A percentile compares a stretch with the other conserved stretches of the same genome.
phyloP scores from a whole-genome alignment of 1,140 invertebrate species.

The Pseudomyrmex gracilis region DNA sequence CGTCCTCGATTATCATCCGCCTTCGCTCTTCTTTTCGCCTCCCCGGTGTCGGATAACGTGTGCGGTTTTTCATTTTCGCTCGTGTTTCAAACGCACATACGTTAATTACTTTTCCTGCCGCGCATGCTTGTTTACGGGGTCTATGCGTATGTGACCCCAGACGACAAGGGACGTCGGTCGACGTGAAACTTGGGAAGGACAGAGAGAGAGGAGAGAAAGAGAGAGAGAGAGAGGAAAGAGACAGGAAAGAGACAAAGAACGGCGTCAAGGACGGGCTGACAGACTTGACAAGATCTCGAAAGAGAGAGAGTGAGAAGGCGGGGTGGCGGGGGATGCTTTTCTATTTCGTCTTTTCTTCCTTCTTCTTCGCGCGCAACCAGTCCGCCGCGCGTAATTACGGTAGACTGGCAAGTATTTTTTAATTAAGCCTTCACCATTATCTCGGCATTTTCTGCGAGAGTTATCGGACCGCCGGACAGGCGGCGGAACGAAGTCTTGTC shows the following conservation, averaged over 20 bases:
- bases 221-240: neutral
- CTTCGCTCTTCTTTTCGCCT: neutral
- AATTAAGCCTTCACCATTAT: conserved; percentile 64
- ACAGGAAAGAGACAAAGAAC: neutral
- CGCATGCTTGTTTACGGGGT: conserved; percentile 50
- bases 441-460: conserved; percentile 63
- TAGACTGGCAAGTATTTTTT: conserved; percentile 69
- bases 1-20: conserved; percentile 3
- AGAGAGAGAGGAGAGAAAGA: conserved; percentile 2
- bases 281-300: neutral
- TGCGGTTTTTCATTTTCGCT: conserved; percentile 57
- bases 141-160: neutral
- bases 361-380: neutral
- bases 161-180: conserved; percentile 23
- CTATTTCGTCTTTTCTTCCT: conserved; percentile 2
- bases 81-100: conserved; percentile 57
- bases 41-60: conserved; percentile 22
- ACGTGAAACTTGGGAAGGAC: conserved; percentile 13
- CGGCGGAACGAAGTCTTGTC: conserved; percentile 56
- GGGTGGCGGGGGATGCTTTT: neutral
- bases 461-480: conserved; percentile 54
- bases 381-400: conserved; percentile 61
- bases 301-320: neutral
- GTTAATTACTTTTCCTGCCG: conserved; percentile 59
- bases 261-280: neutral